Evolutionary conservation across 1,140 invertebrate genomes (phyloP).

Genomic region (Cryptotermes secundus): DNA sequence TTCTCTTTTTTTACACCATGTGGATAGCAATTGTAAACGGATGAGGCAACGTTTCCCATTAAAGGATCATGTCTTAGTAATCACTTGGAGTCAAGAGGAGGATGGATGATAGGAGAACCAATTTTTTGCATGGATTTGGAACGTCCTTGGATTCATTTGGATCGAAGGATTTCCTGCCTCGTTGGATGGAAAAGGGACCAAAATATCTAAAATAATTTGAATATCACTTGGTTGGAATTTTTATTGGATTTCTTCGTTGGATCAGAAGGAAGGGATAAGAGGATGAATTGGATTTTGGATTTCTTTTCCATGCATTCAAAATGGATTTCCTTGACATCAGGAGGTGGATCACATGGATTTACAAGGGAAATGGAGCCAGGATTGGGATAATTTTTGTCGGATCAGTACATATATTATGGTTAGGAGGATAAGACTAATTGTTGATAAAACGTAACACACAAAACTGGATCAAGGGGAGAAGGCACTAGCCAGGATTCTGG

Average conservation of each 20-base stretch:
- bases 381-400: slow-evolving; percentile 24
- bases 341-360: neutral
- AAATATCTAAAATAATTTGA: slow-evolving; percentile 10
- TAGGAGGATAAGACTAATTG: neutral
- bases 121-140: slow-evolving; percentile 28
- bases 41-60: slow-evolving; percentile 29
- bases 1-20: slow-evolving; percentile 25
- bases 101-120: slow-evolving; percentile 19
- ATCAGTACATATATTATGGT: neutral
- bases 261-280: neutral
- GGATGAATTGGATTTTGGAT: slow-evolving; percentile 12
- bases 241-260: slow-evolving; percentile 16
- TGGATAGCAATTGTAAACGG: slow-evolving; percentile 33
- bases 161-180: neutral
- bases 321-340: slow-evolving; percentile 5
- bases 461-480: neutral
- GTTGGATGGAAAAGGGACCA: slow-evolving; percentile 24
- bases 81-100: slow-evolving; percentile 29
- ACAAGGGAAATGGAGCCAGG: slow-evolving; percentile 23
- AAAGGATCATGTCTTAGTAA: slow-evolving; percentile 22
- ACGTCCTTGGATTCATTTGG: slow-evolving; percentile 21
- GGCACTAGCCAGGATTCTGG: neutral
- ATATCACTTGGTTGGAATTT: neutral
- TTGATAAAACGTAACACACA: neutral
- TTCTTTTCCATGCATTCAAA: slow-evolving; percentile 15